Evolutionary conservation across 1,140 invertebrate genomes (phyloP), one percentile per base, ranked within the genome.

Genomic region (Eubasilissa regina): DNA sequence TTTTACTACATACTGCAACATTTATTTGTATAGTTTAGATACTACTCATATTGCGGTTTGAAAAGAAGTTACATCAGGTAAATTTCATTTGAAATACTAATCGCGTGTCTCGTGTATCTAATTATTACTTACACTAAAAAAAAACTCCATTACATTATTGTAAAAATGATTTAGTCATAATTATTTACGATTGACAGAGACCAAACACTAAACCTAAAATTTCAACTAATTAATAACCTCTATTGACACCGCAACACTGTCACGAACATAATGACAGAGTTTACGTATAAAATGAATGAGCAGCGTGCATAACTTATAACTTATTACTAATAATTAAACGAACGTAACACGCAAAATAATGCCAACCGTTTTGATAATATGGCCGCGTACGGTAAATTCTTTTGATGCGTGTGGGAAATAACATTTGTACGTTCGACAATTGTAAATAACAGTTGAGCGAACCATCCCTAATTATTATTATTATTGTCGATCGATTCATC

Each of bases 341-440:
- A 55, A 56, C 25, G 48, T 66, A 45, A 64, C 80, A 78, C 75
- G 76, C 80, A 74, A 35, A 35, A 35, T 35, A 81, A 10, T n/a
- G 56, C 35, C 21, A 35, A 21, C 73, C 74, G 55, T 64, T 81
- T 77, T 77, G 45, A 53, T 72, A 77, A 17, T n/a, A 64, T 47
- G 51, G 56, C 47, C 43, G 10, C 19, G 64, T 25, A 17, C 19
- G 44, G 35, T 48, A 80, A 80, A 76, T 62, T 58, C 72, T 75
- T 75, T 79, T 75, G 21, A 66, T 47, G 19, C 48, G 45, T 79
- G 78, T 79, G 78, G 78, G 78, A 79, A 79, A 79, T 75, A 43
- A 19, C 56, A 45, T 21, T 45, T 45, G 25, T 47, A 48, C 43
- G 15, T 13, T 51, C n/a, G 58, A 68, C 62, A 66, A 77, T 56